A percentile compares a stretch with the other conserved stretches of the same genome.
Evolutionary conservation across 30 jellyfish, hydroid and myxozoan species (phyloP).

Genomic region (Rhopilema esculentum): DNA sequence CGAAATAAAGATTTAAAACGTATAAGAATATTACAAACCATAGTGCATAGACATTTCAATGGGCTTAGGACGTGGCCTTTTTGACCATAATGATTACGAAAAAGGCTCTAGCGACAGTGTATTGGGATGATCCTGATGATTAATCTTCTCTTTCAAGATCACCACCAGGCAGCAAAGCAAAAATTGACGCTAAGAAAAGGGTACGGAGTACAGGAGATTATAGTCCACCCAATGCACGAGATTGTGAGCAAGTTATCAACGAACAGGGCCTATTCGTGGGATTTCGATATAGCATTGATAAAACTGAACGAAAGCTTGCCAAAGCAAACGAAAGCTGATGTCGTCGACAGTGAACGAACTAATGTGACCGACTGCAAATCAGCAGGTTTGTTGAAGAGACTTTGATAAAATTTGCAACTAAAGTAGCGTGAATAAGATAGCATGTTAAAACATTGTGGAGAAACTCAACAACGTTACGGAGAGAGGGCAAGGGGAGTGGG

Average conservation of each 20-base stretch:
- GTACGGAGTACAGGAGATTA: conserved; percentile 30
- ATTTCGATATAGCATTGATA: conserved; percentile 48
- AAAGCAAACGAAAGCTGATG: background rate
- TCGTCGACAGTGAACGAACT: background rate
- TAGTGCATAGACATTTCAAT: too few species aligned
- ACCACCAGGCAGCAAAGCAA: background rate
- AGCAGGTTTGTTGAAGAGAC: conserved; percentile 40
- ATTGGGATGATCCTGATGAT: background rate
- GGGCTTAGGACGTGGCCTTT: too few species aligned
- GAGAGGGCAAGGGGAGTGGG: background rate
- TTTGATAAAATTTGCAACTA: background rate
- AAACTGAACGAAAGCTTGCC: conserved; percentile 29
- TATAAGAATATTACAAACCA: too few species aligned
- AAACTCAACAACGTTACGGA: background rate
- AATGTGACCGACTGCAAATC: conserved; percentile 28
- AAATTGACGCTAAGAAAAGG: background rate
- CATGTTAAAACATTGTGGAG: background rate
- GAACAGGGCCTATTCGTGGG: conserved; percentile 8
- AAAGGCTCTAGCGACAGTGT: background rate
- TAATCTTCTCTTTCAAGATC: background rate
- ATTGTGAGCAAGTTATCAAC: background rate
- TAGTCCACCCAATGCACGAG: conserved; percentile 17
- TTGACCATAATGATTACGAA: background rate
- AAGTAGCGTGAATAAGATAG: background rate
- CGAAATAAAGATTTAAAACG: too few species aligned